These are phyloP conservation scores for Monopterus albus DNA, from an alignment of 2,113 vertebrate species.

Conservation along the genomic window DNA sequence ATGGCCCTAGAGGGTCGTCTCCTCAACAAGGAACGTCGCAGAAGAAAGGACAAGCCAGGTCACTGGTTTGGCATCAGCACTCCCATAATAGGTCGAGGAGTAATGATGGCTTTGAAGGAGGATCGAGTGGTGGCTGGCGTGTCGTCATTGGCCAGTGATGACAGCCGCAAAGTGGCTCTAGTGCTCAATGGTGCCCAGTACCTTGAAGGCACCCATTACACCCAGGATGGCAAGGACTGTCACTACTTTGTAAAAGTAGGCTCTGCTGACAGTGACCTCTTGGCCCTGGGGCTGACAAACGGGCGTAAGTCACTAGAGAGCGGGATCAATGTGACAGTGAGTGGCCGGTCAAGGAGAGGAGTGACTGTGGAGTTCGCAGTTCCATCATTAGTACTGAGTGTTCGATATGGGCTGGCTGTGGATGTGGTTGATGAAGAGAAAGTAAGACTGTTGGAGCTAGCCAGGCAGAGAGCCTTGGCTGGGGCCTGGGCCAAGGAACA, in stretches of 20 bases:
- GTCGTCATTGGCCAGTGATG: constrained; percentile 91
- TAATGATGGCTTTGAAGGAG: constrained; percentile 97
- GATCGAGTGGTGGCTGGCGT: constrained; percentile 89
- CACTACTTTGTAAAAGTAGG: constrained; percentile 98
- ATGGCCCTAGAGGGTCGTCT: constrained; percentile 96
- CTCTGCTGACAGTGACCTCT: constrained; percentile 90
- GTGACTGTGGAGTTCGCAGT: constrained; percentile 93
- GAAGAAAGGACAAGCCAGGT: constrained; percentile 89
- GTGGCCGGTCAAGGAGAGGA: constrained; percentile 91
- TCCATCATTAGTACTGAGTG: constrained; percentile 88
- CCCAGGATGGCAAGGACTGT: constrained; percentile 92
- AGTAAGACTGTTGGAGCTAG: constrained; percentile 92
- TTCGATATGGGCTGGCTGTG: constrained; percentile 91
- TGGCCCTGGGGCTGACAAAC: constrained; percentile 91
- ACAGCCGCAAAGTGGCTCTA: constrained; percentile 92
- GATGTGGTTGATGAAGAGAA: constrained; percentile 96
- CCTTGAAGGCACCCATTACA: constrained; percentile 96
- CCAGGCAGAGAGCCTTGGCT: constrained; percentile 91
- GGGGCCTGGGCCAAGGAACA: constrained; percentile 96
- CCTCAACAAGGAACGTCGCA: constrained; percentile 90
- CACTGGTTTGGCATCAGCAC: constrained; percentile 96
- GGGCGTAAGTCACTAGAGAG: constrained; percentile 94
- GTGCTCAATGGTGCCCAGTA: constrained; percentile 95
- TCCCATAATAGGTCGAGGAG: constrained; percentile 93
- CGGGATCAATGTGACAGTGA: constrained; percentile 94